These are phyloP conservation scores for Coleophora deauratella DNA, from an alignment of 2,888 invertebrate species.

Conservation along the genomic window DNA sequence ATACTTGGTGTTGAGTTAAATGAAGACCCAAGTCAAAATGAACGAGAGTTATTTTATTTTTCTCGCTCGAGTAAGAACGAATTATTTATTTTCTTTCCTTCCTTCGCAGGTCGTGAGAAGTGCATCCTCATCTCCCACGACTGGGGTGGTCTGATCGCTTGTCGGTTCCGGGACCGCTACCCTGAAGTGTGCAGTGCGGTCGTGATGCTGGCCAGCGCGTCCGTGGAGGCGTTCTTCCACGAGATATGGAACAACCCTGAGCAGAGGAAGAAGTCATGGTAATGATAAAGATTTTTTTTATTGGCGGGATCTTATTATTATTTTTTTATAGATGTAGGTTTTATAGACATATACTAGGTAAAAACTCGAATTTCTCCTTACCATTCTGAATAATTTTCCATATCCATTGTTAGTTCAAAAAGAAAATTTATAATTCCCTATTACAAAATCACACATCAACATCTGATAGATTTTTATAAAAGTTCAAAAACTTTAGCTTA, in stretches of 20 bases:
- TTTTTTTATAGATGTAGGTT: no score
- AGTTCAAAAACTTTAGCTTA: no score
- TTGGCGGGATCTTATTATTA: background rate
- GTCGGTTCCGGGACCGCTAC: constrained; percentile 63
- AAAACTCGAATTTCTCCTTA: background rate
- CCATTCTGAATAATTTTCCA: no score
- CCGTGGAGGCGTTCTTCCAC: constrained; percentile 53
- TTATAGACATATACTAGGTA: background rate
- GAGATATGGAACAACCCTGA: constrained; percentile 42
- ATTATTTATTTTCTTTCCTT: no score
- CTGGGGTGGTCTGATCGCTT: constrained; percentile 78
- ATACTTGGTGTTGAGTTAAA: no score
- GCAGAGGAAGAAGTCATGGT: constrained; percentile 68
- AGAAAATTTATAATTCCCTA: no score
- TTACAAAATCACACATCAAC: no score
- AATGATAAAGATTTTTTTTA: constrained; percentile 15
- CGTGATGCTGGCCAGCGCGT: constrained; percentile 71
- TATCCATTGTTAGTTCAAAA: no score
- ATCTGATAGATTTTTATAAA: no score
- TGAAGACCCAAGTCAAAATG: no score
- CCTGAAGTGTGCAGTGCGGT: constrained; percentile 71
- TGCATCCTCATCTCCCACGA: constrained; percentile 77
- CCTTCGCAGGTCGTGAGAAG: constrained; percentile 59
- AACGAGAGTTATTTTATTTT: no score
- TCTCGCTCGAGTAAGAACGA: no score